Evolutionary conservation across 2,797 vertebrate genomes (phyloP).

Genomic region (Sebastes iracundus): DNA sequence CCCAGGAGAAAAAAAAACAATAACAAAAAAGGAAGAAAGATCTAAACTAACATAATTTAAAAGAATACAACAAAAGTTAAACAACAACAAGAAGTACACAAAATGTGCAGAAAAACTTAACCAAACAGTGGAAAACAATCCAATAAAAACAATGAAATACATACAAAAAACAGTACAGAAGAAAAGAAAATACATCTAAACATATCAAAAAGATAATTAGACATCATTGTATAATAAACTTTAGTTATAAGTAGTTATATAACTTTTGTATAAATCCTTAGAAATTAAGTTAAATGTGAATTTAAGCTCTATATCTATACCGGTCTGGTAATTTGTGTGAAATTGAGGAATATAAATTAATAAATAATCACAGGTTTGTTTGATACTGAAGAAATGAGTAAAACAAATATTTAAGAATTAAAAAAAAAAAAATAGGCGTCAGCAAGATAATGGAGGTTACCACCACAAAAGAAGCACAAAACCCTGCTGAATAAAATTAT

Average conservation of each 20-base stretch:
- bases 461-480: conserved; percentile 45
- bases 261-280: not conserved
- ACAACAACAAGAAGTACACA: no score
- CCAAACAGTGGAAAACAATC: no score
- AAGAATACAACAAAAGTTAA: no score
- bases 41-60: no score
- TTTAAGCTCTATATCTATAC: not conserved
- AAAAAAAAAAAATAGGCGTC: conserved; percentile 9
- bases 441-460: conserved; percentile 41
- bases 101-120: no score
- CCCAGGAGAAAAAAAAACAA: no score
- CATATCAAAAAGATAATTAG: no score
- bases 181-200: no score
- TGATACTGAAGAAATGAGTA: not conserved
- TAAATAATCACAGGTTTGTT: conserved; percentile 1
- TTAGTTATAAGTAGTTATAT: not conserved
- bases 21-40: no score
- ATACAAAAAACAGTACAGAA: no score
- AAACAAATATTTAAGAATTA: not conserved
- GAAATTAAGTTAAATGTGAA: not conserved
- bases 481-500: conserved; percentile 20
- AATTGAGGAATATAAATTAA: conserved; percentile 3
- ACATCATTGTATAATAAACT: not conserved
- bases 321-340: not conserved
- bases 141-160: no score